Evolutionary conservation across 2,113 vertebrate species (phyloP).

Genomic region (Puffinus mauretanicus): DNA sequence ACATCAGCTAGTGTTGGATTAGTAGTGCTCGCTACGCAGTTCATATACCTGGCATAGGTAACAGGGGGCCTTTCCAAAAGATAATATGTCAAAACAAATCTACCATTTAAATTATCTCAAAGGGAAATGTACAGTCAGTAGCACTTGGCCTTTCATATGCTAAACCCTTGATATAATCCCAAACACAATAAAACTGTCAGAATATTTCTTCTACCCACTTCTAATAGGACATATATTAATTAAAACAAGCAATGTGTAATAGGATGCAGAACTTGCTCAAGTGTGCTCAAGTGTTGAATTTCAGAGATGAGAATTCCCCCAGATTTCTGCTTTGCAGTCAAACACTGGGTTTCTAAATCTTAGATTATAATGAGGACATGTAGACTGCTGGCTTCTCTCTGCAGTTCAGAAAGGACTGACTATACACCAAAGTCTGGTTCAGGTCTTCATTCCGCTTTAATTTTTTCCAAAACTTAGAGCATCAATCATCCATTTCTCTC

Average conservation of each 20-base stretch:
- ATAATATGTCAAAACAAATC: neutral
- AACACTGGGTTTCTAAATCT: neutral
- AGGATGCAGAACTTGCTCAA: constrained; percentile 1
- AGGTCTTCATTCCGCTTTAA: neutral
- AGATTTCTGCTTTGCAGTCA: neutral
- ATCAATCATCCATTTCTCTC: neutral
- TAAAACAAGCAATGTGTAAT: constrained; percentile 29
- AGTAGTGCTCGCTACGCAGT: neutral
- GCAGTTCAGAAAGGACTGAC: neutral
- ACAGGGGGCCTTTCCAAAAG: neutral
- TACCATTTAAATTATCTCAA: neutral
- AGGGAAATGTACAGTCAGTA: constrained; percentile 21
- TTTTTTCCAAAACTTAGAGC: neutral
- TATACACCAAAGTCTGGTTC: neutral
- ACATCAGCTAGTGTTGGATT: constrained; percentile 1
- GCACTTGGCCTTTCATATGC: neutral
- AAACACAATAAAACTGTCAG: constrained; percentile 32
- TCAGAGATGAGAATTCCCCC: constrained; percentile 21
- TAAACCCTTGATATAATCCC: constrained; percentile 10
- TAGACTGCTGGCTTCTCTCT: neutral
- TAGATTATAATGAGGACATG: neutral
- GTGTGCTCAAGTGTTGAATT: neutral
- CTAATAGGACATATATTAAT: constrained; percentile 20
- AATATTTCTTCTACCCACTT: neutral
- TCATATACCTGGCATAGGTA: constrained; percentile 18